A percentile compares a stretch with the other conserved stretches of the same genome.
Conservation (phyloP, 2,113 vertebrate genomes). For the Lophotis ruficrista region DNA sequence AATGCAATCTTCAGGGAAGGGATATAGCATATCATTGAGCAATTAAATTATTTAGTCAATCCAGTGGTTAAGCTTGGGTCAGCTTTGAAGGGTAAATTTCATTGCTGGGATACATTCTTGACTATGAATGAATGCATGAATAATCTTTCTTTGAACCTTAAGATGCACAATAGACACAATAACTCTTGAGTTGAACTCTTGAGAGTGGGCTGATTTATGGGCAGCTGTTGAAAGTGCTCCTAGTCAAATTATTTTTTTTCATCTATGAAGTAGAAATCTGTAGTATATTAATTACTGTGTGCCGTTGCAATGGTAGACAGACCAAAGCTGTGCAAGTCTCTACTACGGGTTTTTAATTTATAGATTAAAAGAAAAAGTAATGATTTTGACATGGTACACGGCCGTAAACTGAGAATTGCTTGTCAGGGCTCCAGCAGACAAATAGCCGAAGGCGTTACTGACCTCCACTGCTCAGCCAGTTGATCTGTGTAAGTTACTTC, state of each 20-base stretch:
- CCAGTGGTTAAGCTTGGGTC: constrained; percentile 45
- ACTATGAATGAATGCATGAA: constrained; percentile 69
- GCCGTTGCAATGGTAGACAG: constrained; percentile 19
- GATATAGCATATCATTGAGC: constrained; percentile 25
- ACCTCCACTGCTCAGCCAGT: neutral
- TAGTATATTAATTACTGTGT: constrained; percentile 73
- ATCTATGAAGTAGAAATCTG: constrained; percentile 60
- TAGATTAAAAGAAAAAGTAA: constrained; percentile 71
- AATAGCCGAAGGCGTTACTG: neutral
- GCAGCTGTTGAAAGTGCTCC: constrained; percentile 68
- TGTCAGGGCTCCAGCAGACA: constrained; percentile 27
- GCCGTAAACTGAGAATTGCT: constrained; percentile 37
- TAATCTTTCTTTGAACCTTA: constrained; percentile 74
- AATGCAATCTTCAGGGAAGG: neutral
- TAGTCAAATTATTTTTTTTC: constrained; percentile 57
- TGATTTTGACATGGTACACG: constrained; percentile 48
- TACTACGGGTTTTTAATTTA: constrained; percentile 39
- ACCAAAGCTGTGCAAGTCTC: constrained; percentile 58
- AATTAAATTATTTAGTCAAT: constrained; percentile 57
- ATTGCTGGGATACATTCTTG: constrained; percentile 61
- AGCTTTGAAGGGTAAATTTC: constrained; percentile 65
- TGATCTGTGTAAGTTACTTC: neutral
- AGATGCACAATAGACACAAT: constrained; percentile 65
- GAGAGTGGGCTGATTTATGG: constrained; percentile 64
- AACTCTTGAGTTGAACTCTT: constrained; percentile 69